Conservation (phyloP, 2,888 invertebrate species). For the Eledona agricola region DNA sequence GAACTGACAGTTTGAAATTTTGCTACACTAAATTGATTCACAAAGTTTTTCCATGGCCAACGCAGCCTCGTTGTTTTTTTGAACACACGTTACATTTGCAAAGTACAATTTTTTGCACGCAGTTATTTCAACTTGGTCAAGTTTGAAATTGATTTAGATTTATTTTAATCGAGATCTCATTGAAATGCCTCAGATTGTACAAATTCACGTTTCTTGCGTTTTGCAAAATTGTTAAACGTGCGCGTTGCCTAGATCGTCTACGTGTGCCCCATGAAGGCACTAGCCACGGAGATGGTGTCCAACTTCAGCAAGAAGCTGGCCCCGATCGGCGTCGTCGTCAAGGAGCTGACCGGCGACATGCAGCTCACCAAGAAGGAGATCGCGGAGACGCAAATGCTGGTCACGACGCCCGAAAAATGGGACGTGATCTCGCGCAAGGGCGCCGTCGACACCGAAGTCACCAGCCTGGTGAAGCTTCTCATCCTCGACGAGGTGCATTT, state of each 20-base stretch:
- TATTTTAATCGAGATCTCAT: no score
- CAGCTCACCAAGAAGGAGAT: constrained; percentile 95
- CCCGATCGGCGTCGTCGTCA: constrained; percentile 81
- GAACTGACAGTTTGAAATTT: no score
- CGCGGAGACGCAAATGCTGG: constrained; percentile 94
- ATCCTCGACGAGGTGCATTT: constrained; percentile 98
- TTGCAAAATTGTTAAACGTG: no score
- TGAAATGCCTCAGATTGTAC: no score
- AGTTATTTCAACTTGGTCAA: no score
- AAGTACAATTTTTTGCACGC: no score
- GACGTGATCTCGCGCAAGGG: constrained; percentile 98
- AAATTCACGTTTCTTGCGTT: no score
- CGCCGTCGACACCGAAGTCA: constrained; percentile 86
- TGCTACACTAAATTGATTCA: no score
- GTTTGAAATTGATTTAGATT: no score
- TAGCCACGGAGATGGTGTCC: constrained; percentile 97
- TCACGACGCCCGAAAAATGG: constrained; percentile 99
- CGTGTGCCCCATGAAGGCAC: constrained; percentile 99
- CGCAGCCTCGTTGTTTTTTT: no score
- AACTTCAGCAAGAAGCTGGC: constrained; percentile 87
- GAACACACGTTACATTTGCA: no score
- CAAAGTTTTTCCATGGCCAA: no score
- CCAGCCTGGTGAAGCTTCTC: constrained; percentile 88
- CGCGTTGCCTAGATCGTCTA: constrained; percentile 89
- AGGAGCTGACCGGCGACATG: constrained; percentile 98